Evolutionary conservation across 1,140 invertebrate genomes (phyloP), one percentile per base, ranked within the genome.

Genomic region (Aphaenogaster floridana): DNA sequence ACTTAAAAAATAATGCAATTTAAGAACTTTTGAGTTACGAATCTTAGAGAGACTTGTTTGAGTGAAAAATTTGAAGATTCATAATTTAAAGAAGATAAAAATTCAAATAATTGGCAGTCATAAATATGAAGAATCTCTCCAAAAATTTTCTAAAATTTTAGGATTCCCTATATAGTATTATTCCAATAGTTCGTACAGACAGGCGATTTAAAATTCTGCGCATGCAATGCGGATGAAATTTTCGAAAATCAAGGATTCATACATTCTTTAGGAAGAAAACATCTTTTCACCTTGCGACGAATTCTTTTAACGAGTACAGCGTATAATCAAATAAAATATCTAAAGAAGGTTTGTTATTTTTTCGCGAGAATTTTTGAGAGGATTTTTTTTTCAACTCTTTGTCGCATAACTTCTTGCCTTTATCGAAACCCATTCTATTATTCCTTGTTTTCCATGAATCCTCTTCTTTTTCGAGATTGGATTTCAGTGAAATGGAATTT

Each of bases 371-470:
- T 81, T 28, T 71, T 15, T 11, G 21, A 9, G 7, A 48, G 21
- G 5, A 45, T 21, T 17, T 45, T 71, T 21, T 79, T 64, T 15
- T 52, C 28, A 34, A 36, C 48, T 7, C 50, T 69, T 52, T 8
- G 64, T 69, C 21, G n/a, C 21, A 71, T 45, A 68, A 52, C 15
- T 59, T 9, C 21, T 39, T 61, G 13, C 42, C n/a, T 66, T 59
- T 28, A 13, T 45, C 13, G 28, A 48, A 0, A 3, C 34, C 6
- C 36, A 13, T 52, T 88, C 61, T 72, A 87, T 78, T 86, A 74
- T 86, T 86, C 52, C 68, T 4, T 3, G 4, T 50, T 21, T 13
- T 36, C 39, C 45, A 39, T 21, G 64, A 52, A 79, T n/a, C 72
- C 21, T 52, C 36, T 48, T 68, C 21, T 39, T 61, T 17, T 21